Conservation (phyloP, 1,140 invertebrate species). For the Drosophila prosaltans region DNA sequence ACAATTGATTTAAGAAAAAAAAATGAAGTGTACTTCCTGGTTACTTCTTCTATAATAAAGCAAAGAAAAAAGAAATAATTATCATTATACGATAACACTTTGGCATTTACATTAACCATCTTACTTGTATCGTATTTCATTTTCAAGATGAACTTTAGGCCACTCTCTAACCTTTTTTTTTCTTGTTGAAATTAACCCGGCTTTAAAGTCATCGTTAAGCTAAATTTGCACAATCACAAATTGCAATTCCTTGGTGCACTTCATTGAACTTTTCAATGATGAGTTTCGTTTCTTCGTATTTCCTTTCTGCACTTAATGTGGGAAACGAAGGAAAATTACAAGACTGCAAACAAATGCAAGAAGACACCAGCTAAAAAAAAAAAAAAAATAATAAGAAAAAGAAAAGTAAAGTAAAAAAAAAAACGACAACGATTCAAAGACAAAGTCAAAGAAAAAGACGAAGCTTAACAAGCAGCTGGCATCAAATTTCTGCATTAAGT, state of each 20-base stretch:
- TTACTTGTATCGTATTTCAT: background rate
- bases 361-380: constrained; percentile 5
- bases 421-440: constrained; percentile 4
- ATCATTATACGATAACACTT: background rate
- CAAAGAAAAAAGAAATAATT: no score
- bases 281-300: background rate
- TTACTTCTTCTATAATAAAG: no score
- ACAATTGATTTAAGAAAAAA: no score
- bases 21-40: no score
- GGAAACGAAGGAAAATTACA: constrained; percentile 19
- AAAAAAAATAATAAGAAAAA: constrained; percentile 23
- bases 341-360: constrained; percentile 22
- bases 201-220: constrained; percentile 5
- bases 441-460: constrained; percentile 6
- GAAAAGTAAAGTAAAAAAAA: constrained; percentile 9
- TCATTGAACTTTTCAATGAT: constrained; percentile 21
- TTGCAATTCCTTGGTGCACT: constrained; percentile 28
- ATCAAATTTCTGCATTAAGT: constrained; percentile 65
- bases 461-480: constrained; percentile 61
- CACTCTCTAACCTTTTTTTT: background rate
- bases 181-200: background rate
- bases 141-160: background rate
- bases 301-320: constrained; percentile 9
- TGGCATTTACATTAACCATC: background rate
- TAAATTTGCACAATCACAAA: constrained; percentile 43